A percentile compares a stretch with the other conserved stretches of the same genome.
These are phyloP conservation scores for Umimayanthus chanpuru DNA, from an alignment of 92 coral and sea anemone species.

Conservation along the genomic window DNA sequence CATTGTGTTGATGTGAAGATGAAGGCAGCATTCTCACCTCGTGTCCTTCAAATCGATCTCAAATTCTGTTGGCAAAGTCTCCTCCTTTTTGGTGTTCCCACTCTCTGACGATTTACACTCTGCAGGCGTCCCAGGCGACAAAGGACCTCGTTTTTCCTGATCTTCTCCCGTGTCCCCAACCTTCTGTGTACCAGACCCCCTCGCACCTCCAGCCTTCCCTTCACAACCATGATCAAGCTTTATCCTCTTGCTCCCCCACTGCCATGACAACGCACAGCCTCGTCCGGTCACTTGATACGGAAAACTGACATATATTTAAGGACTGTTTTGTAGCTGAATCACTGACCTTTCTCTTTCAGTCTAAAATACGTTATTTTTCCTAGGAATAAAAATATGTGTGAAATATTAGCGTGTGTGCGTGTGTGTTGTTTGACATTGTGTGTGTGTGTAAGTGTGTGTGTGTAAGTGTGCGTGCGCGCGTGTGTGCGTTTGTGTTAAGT, in stretches of 20 bases:
- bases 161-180: not conserved
- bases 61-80: constrained; percentile 26
- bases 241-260: constrained; percentile 65
- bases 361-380: too few species aligned
- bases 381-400: too few species aligned
- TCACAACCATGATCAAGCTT: constrained; percentile 59
- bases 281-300: constrained; percentile 83
- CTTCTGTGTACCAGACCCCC: not conserved
- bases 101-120: not conserved
- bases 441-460: too few species aligned
- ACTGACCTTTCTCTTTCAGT: too few species aligned
- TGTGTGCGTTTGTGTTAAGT: too few species aligned
- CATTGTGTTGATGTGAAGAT: too few species aligned
- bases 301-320: constrained; percentile 51
- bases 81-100: not conserved
- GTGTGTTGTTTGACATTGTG: too few species aligned
- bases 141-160: not conserved
- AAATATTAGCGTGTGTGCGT: too few species aligned
- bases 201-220: not conserved
- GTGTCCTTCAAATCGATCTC: constrained; percentile 41
- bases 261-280: constrained; percentile 83
- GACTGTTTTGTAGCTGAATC: too few species aligned
- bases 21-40: constrained; percentile 21
- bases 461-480: too few species aligned
- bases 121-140: not conserved